These are phyloP conservation scores for Harmothoe impar DNA, from an alignment of 2,888 invertebrate species.

Conservation along the genomic window DNA sequence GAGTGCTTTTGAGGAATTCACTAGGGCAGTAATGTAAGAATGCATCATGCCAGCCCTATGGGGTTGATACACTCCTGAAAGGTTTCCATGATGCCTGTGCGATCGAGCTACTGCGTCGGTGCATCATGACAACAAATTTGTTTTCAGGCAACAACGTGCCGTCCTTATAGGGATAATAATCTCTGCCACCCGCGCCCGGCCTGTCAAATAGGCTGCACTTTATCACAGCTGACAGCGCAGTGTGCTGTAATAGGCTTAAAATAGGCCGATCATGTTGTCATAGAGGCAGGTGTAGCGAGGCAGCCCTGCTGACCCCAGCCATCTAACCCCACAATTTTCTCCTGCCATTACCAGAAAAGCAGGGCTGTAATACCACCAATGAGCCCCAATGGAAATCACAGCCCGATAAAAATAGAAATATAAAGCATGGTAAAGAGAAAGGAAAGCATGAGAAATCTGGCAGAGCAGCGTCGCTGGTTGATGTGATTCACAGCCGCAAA, in stretches of 20 bases:
- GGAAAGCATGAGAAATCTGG: background rate
- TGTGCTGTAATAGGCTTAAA: slow-evolving; percentile 27
- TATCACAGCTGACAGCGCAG: background rate
- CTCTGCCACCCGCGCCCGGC: slow-evolving; percentile 3
- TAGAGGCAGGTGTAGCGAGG: background rate
- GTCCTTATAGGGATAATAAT: no score
- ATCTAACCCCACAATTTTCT: slow-evolving; percentile 25
- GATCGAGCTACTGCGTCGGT: no score
- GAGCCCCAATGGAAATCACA: background rate
- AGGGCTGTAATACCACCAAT: background rate
- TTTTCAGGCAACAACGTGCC: no score
- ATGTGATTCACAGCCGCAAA: background rate
- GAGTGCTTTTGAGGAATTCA: no score
- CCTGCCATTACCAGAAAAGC: background rate
- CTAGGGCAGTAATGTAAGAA: no score
- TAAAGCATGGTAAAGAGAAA: background rate
- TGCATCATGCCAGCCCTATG: no score
- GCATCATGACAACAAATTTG: no score
- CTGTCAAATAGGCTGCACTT: background rate
- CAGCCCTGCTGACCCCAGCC: background rate
- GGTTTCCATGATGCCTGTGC: no score
- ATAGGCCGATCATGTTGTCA: slow-evolving; percentile 52
- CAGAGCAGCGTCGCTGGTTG: background rate
- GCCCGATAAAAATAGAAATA: background rate
- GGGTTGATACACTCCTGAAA: no score